Evolutionary conservation across 37 sponge, comb jelly and placozoan genomes (phyloP), one percentile per base, ranked within the genome.

Genomic region (Cliona cf. orientalis): DNA sequence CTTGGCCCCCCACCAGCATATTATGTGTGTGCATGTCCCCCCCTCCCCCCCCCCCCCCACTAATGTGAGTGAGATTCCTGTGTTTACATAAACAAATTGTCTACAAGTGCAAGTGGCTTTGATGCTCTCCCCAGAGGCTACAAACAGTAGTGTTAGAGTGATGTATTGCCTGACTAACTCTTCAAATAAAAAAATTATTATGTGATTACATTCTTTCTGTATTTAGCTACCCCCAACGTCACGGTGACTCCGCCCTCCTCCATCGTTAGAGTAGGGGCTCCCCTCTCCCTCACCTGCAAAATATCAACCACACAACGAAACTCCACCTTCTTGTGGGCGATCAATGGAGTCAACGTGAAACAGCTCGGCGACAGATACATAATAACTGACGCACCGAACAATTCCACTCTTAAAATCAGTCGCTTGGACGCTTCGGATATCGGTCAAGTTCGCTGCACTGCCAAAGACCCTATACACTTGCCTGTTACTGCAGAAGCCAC

Each of bases 371-470:
- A 19, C 67, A 3, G 49, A 36, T 31, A 3, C 76, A 74, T 38
- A 17, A 5, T 22, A 22, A 42, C 62, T 42, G 38, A 33, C 76
- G 33, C 76, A 7, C 28, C 63, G 26, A 62, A 7, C 63, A 62
- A 11, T 28, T 25, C 28, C 61, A 60, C 61, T 26, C 61, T 75
- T 28, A 39, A 6, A 49, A 38, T 74, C 42, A 66, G 33, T 4
- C 0, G 1, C 25, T 22, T 75, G 37, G 33, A 21, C 40, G 26
- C 29, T 26, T 1, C 2, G 11, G 76, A 87, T 62, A 38, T 58
- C 3, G 83, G 83, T 2, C 38, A n/a, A 35, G 61, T 79, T 56
- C 49, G 43, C 46, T 89, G 90, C 36, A 29, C 12, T 1, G 84
- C 69, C 1, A 39, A 0, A 0, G 39, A 66, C 40, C 23, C 39